These are phyloP conservation scores for Acipenser transmontanus DNA, from an alignment of 2,797 vertebrate genomes.

Conservation along the genomic window DNA sequence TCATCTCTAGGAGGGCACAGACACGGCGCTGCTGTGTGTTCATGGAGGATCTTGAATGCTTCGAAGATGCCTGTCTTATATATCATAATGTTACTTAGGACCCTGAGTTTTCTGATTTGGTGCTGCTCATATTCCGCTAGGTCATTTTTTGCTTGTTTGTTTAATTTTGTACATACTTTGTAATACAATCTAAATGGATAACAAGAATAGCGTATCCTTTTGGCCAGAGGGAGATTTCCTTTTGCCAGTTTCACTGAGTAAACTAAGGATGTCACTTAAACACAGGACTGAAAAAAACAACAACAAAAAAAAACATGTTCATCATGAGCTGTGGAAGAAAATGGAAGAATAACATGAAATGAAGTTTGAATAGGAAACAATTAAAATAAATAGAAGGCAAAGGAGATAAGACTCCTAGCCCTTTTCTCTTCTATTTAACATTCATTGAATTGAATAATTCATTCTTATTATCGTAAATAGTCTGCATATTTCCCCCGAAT, in stretches of 20 bases:
- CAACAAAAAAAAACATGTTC: conserved; percentile 27
- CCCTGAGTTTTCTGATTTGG: too few species aligned
- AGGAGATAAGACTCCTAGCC: conserved; percentile 79
- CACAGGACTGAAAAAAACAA: conserved; percentile 48
- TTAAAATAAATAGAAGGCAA: conserved; percentile 88
- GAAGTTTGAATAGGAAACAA: conserved; percentile 81
- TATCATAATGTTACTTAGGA: too few species aligned
- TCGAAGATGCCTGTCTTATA: too few species aligned
- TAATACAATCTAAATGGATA: conserved; percentile 57
- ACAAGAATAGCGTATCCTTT: conserved; percentile 63
- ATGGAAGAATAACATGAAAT: conserved; percentile 43
- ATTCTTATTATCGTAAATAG: conserved; percentile 98
- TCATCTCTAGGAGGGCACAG: too few species aligned
- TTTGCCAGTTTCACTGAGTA: conserved; percentile 24
- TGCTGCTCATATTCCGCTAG: too few species aligned
- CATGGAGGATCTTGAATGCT: too few species aligned
- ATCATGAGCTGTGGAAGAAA: conserved; percentile 36
- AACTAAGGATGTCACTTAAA: conserved; percentile 50
- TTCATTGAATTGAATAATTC: conserved; percentile 99
- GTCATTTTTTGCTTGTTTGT: too few species aligned
- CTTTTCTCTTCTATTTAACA: conserved; percentile 96
- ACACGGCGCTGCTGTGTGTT: too few species aligned
- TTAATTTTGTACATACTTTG: conserved; percentile 45
- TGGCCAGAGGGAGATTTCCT: conserved; percentile 51
- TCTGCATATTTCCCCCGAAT: conserved; percentile 98